Conservation (phyloP, 2,113 vertebrate genomes). For the Pelusios castaneus region DNA sequence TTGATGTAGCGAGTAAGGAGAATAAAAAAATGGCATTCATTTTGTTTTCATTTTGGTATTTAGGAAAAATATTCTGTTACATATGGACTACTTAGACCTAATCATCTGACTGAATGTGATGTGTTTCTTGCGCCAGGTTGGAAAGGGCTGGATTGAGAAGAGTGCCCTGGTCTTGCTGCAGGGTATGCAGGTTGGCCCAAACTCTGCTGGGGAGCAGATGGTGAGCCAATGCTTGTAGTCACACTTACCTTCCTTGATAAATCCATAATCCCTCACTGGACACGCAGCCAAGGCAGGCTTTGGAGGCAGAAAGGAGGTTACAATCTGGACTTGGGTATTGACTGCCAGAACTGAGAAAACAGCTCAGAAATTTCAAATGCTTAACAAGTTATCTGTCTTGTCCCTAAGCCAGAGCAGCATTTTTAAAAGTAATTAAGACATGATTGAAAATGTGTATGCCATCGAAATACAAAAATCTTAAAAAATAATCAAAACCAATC, state of each 20-base stretch:
- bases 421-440: conserved; percentile 99
- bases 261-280: conserved; percentile 99
- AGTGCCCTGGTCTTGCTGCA: conserved; percentile 99
- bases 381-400: conserved; percentile 99
- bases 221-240: conserved; percentile 99
- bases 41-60: conserved; percentile 92
- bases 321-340: conserved; percentile 96
- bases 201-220: conserved; percentile 99
- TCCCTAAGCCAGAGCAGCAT: conserved; percentile 94
- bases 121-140: conserved; percentile 96
- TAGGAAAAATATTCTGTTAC: conserved; percentile 97
- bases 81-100: conserved; percentile 99
- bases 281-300: conserved; percentile 99
- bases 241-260: conserved; percentile 99
- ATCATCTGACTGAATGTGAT: conserved; percentile 99
- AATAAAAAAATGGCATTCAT: conserved; percentile 86
- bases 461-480: conserved; percentile 85
- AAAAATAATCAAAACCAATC: conserved; percentile 83
- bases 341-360: conserved; percentile 97
- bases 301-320: conserved; percentile 99
- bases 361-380: conserved; percentile 99
- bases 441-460: conserved; percentile 96
- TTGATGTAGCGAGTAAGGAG: conserved; percentile 85
- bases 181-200: conserved; percentile 99
- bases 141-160: conserved; percentile 92